Evolutionary conservation across 2,797 vertebrate genomes (phyloP).

Genomic region (Anolis apletophallus): DNA sequence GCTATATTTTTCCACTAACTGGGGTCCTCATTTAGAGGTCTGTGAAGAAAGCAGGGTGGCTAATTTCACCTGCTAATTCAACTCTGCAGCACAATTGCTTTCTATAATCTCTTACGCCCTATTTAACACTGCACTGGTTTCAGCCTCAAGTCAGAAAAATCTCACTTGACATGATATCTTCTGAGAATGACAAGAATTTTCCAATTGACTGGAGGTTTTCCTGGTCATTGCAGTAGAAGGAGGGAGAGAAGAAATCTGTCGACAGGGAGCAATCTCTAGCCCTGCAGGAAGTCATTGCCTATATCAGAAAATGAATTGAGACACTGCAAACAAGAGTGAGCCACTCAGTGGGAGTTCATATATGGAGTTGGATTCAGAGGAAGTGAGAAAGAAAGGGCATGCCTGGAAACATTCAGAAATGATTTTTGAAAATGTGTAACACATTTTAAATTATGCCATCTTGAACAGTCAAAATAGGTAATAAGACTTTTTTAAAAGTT

Average conservation of each 20-base stretch:
- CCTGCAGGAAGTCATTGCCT: slow-evolving; percentile 45
- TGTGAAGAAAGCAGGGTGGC: neutral
- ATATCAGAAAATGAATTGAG: slow-evolving; percentile 10
- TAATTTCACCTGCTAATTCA: slow-evolving; percentile 26
- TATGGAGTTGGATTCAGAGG: neutral
- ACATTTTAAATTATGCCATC: neutral
- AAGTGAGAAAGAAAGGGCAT: neutral
- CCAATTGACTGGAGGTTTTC: slow-evolving; percentile 30
- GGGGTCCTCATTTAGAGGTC: neutral
- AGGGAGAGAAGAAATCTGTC: slow-evolving; percentile 23
- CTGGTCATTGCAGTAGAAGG: slow-evolving; percentile 25
- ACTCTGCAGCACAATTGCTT: slow-evolving; percentile 10
- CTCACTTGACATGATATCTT: fast-evolving
- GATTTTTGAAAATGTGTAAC: neutral
- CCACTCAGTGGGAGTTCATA: neutral
- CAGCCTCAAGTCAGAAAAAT: neutral
- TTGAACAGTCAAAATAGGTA: neutral
- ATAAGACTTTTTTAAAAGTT: neutral
- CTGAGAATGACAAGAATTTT: slow-evolving; percentile 24
- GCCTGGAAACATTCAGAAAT: neutral
- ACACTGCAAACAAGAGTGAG: slow-evolving; percentile 29
- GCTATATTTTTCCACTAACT: neutral
- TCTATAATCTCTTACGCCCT: neutral
- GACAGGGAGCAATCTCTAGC: slow-evolving; percentile 7
- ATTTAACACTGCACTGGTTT: slow-evolving; percentile 41